A percentile compares a stretch with the other conserved stretches of the same genome.
Evolutionary conservation across 1,140 invertebrate species (phyloP).

Genomic region (Parapsyche elsis): DNA sequence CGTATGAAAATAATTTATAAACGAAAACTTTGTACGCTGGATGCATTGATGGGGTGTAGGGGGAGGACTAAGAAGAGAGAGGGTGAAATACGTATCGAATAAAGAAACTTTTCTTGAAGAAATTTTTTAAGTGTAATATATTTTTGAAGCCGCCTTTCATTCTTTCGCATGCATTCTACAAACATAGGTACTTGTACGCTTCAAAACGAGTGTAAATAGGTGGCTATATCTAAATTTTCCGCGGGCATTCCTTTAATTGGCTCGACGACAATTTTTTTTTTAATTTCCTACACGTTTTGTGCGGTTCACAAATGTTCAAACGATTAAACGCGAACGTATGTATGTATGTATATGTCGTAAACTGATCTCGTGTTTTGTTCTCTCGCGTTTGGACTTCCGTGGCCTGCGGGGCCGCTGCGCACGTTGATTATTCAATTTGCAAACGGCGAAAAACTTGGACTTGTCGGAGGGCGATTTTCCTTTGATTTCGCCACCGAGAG

Average conservation of each 20-base stretch:
- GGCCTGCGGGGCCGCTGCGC: conserved; percentile 25
- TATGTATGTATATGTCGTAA: background rate
- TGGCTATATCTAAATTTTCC: too few relatives aligned
- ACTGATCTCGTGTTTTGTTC: background rate
- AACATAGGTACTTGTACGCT: too few relatives aligned
- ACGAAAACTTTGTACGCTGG: conserved; percentile 12
- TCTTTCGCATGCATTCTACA: background rate
- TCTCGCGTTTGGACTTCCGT: conserved; percentile 34
- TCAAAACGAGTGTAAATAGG: too few relatives aligned
- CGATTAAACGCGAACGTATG: too few relatives aligned
- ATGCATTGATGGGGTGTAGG: background rate
- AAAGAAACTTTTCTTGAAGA: conserved; percentile 6
- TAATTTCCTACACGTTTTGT: too few relatives aligned
- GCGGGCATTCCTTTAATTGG: too few relatives aligned
- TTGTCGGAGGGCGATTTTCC: conserved; percentile 48
- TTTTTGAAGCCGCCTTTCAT: background rate
- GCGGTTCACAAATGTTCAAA: too few relatives aligned
- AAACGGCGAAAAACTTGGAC: conserved; percentile 43
- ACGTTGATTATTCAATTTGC: conserved; percentile 51
- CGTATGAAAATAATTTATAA: conserved; percentile 16
- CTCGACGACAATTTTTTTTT: too few relatives aligned
- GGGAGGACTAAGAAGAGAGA: background rate
- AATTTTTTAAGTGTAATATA: background rate
- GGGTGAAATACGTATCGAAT: conserved; percentile 2
- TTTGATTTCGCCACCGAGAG: conserved; percentile 38